phyloP scores from a whole-genome alignment of 2,797 vertebrate genomes.

The Leuciscus waleckii region DNA sequence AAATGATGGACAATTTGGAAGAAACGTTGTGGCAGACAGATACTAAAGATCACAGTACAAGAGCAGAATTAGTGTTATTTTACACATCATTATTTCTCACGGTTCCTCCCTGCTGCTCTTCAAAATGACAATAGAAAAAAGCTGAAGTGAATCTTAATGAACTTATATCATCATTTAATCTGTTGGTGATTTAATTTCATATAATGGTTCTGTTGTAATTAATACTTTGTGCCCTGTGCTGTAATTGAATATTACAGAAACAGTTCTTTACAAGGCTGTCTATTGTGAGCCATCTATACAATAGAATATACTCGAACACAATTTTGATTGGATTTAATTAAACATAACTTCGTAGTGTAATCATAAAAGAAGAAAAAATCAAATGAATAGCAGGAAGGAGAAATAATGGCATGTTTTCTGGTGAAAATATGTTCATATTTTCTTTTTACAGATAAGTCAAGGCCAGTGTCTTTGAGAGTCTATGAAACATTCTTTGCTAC shows the following conservation, averaged over 20 bases:
- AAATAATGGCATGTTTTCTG: not conserved
- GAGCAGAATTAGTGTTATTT: not conserved
- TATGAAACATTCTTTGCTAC: not conserved
- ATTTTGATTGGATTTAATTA: not conserved
- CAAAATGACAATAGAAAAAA: constrained; percentile 20
- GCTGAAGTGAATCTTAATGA: constrained; percentile 2
- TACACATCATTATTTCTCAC: constrained; percentile 7
- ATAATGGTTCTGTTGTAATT: constrained; percentile 27
- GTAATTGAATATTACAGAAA: not conserved
- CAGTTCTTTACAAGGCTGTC: not conserved
- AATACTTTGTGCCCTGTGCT: constrained; percentile 13
- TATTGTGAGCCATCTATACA: not conserved
- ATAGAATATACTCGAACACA: not conserved
- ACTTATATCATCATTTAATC: constrained; percentile 1
- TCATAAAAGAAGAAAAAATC: not conserved
- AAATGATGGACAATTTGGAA: not conserved
- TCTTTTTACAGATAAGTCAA: constrained; percentile 1
- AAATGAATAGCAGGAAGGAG: not conserved
- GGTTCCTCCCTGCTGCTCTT: constrained; percentile 20
- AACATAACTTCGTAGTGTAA: not conserved
- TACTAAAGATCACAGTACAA: not conserved
- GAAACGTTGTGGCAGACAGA: not conserved
- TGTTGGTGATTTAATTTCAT: constrained; percentile 21
- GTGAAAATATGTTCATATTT: not conserved
- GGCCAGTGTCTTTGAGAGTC: not conserved